Evolutionary conservation across 2,797 vertebrate genomes (phyloP), one percentile per base, ranked within the genome.

Genomic region (Acanthopagrus latus): DNA sequence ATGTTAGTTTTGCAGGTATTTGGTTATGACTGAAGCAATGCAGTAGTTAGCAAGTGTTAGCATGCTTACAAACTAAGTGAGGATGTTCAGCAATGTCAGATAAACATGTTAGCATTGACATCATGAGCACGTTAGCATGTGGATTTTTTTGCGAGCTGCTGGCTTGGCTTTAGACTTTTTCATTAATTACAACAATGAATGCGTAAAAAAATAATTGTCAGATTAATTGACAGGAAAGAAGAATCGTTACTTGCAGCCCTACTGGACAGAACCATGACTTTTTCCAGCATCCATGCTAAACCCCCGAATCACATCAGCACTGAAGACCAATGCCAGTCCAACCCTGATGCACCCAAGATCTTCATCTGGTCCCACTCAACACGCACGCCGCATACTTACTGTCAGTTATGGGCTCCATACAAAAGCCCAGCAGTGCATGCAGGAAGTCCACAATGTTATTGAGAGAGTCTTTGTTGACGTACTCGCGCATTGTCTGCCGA

Each of bases 361-460:
- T 58, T 72, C 69, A 55, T 64, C 69, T 33, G n/a, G 55, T 46
- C 76, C 64, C 63, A 59, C 71, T 64, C 68, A 25, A 23, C 64
- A 55, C 59, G 38, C 73, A 23, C 69, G 41, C 74, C 63, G 29
- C 67, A 65, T 71, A 92, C 98, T 99, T 96, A 99, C 98, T 99
- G 93, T 99, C 98, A 56, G 98, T 98, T 86, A 98, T 96, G 8
- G 98, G 98, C 92, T 99, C 98, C 98, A 99, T 99, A 90, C 98
- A 99, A 94, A 99, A 99, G 91, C 98, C 98, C 92, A 99, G 95
- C 78, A 99, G 95, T 69, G 98, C 98, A 85, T 99, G 98, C 76
- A 99, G 96, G 94, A 99, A 99, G 96, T 99, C 98, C 93, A 99
- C 98, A 76, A 99, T 98, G 27, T 99, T 99, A 95, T 99, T 99